These are phyloP conservation scores for Urocynchramus pylzowi DNA, from an alignment of 2,113 vertebrate species.

Conservation along the genomic window DNA sequence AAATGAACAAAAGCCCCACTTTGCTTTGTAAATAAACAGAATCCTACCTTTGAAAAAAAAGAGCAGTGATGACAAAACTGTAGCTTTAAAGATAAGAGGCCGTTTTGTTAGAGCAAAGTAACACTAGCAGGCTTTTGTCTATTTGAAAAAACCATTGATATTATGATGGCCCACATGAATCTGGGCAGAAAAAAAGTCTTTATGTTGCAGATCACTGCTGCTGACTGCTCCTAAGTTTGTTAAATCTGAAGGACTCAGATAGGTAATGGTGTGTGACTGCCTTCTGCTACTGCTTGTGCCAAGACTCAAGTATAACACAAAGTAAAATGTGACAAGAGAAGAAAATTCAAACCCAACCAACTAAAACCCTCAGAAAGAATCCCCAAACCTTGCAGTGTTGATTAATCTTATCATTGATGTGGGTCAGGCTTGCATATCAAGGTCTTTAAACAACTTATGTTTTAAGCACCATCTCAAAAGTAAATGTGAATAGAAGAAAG, in stretches of 20 bases:
- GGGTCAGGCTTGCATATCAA: not conserved
- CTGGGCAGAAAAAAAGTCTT: not conserved
- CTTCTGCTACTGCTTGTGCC: not conserved
- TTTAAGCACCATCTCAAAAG: not conserved
- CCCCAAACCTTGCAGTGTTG: not conserved
- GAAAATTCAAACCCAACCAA: not conserved
- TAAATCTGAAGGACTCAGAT: not conserved
- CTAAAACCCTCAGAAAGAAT: not conserved
- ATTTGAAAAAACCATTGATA: not conserved
- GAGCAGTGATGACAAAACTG: not conserved
- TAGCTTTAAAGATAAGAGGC: not conserved
- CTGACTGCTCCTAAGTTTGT: not conserved
- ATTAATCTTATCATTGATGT: not conserved
- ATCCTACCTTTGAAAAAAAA: not conserved
- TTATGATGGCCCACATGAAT: not conserved
- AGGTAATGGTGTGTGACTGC: not conserved
- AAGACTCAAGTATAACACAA: not conserved
- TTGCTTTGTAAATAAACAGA: not conserved
- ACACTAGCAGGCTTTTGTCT: not conserved
- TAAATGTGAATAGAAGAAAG: not conserved
- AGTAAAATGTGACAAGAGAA: not conserved
- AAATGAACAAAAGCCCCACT: not conserved
- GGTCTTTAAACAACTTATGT: not conserved
- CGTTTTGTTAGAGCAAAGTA: rapidly evolving
- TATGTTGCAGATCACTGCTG: not conserved